Base-by-base conservation (phyloP, 2,888 invertebrate genomes). In the Heliconius ethilla region DNA sequence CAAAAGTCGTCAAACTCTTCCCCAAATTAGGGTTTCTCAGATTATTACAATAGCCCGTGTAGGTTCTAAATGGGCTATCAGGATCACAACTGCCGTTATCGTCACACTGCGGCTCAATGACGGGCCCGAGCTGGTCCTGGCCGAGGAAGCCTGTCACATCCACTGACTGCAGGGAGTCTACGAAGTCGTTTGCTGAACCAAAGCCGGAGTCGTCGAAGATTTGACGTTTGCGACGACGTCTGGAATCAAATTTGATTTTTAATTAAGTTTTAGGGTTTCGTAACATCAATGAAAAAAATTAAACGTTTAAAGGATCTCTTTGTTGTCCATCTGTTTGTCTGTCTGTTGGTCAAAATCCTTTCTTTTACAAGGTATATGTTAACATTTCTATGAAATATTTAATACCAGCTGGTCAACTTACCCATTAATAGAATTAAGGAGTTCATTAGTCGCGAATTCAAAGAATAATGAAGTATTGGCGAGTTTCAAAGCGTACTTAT, bases 21-120 rank as follows among this genome's bases (percentile, higher is more conserved):
- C 98, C 98, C 85, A 97, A 95, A 78, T 95, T 96, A 0, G 98
- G 98, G 86, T 97, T 97, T 55, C 97, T 95, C 74, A 98, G 89
- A 87, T 98, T 98, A 86, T 98, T 98, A 87, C 98, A 98, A 85
- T 97, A 97, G 0, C 98, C 98, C 0, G 97, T 97, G 80, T 97
- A 95, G 0, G 97, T 96, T 83, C 97, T 95, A 90, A 96, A 97
- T 0, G 96, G 97, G 9, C 92, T 95, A 62, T 95, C 96, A 11
- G 96, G 95, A 84, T 98, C 97, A 85, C 98, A 98, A 3, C 96
- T 94, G 0, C 96, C 95, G 0, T 93, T 94, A 77, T 97, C 96
- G 59, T 97, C 97, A 80, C 98, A 97, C 75, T 96, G 95, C 0
- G 96, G 95, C 70, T 96, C 96, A 0, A 96, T 95, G 75, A 95